Conservation (phyloP, 2,888 invertebrate species). For the Synanthedon tipuliformis region DNA sequence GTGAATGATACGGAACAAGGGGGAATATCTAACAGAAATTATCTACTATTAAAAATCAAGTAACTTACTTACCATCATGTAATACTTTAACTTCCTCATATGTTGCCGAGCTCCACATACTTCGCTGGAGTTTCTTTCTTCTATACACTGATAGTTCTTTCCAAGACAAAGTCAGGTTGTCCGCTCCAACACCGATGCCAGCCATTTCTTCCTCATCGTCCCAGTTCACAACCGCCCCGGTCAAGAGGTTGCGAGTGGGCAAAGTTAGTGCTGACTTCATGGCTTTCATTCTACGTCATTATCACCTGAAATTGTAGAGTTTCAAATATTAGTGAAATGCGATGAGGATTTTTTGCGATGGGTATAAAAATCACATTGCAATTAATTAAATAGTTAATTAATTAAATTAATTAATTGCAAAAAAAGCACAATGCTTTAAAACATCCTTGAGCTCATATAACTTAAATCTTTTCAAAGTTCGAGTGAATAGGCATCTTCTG, state of each 20-base stretch:
- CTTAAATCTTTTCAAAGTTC: no score
- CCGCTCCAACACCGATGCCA: conserved; percentile 34
- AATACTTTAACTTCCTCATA: conserved; percentile 66
- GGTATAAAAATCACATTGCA: no score
- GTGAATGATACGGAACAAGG: no score
- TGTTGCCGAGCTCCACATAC: conserved; percentile 58
- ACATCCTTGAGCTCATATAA: no score
- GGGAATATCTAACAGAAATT: no score
- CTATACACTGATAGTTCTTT: conserved; percentile 65
- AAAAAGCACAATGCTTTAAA: no score
- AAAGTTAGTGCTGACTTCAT: conserved; percentile 23
- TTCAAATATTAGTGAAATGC: neutral
- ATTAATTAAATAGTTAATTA: no score
- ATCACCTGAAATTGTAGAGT: conserved; percentile 3
- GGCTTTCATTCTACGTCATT: conserved; percentile 48
- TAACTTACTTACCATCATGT: conserved; percentile 54
- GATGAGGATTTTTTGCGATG: neutral
- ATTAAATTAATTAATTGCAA: no score
- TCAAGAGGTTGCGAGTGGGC: conserved; percentile 55
- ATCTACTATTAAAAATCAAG: no score
- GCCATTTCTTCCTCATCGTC: conserved; percentile 48
- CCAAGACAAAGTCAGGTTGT: conserved; percentile 63
- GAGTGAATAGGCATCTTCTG: no score
- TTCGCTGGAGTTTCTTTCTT: conserved; percentile 53
- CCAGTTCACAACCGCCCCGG: conserved; percentile 58